Conservation (phyloP, 2,797 vertebrate genomes). For the Staurois parvus region DNA sequence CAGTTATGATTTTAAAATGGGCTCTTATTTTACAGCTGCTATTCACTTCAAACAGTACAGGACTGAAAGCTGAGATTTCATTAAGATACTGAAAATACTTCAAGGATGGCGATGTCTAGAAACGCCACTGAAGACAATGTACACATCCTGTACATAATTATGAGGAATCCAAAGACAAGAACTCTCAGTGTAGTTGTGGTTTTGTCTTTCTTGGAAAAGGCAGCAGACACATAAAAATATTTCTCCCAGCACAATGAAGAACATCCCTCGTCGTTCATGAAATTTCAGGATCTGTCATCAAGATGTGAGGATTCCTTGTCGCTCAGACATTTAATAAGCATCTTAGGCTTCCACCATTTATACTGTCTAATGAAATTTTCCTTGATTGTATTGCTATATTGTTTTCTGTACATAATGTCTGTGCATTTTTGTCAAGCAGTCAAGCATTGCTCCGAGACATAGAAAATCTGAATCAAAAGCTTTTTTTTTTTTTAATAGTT, state of each 20-base stretch:
- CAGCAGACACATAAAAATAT: conserved; percentile 43
- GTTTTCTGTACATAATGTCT: neutral
- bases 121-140: conserved; percentile 53
- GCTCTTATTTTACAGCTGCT: conserved; percentile 70
- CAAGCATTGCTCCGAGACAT: neutral
- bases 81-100: conserved; percentile 66
- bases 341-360: conserved; percentile 6
- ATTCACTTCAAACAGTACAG: conserved; percentile 73
- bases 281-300: conserved; percentile 23
- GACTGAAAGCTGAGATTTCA: conserved; percentile 45
- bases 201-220: conserved; percentile 47
- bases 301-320: conserved; percentile 31
- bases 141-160: conserved; percentile 72
- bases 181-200: conserved; percentile 33
- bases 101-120: conserved; percentile 33
- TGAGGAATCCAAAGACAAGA: conserved; percentile 24
- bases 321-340: neutral
- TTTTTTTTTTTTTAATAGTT: too few relatives aligned
- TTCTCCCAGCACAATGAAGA: neutral
- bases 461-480: neutral
- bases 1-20: conserved; percentile 63
- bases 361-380: neutral
- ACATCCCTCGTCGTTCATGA: neutral
- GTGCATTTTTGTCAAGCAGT: conserved; percentile 2
- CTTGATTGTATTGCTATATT: conserved; percentile 2